Evolutionary conservation across 2,888 invertebrate species (phyloP).

Genomic region (Cinara cedri): DNA sequence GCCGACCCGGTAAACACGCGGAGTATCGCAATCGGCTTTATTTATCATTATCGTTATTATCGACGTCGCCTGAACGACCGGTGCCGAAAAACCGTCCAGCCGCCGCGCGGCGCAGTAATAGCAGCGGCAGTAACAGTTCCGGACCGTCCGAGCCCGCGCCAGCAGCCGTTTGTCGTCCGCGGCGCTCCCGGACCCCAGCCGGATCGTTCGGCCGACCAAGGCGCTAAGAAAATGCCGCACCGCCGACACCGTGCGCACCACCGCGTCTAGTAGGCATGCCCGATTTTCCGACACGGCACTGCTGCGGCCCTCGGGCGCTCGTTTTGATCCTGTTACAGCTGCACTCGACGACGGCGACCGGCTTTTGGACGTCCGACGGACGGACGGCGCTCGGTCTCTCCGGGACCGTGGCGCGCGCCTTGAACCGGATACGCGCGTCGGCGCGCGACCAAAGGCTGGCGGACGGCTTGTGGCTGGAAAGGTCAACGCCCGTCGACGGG

Average conservation of each 20-base stretch:
- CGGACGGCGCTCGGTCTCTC: neutral
- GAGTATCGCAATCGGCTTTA: conserved; percentile 18
- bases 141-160: neutral
- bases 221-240: neutral
- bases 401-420: neutral
- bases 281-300: too few relatives aligned
- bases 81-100: conserved; percentile 3
- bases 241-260: neutral
- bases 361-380: neutral
- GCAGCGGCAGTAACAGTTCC: neutral
- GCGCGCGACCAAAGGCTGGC: neutral
- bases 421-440: conserved; percentile 6
- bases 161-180: neutral
- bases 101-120: neutral
- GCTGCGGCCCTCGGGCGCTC: too few relatives aligned
- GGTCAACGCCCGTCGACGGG: neutral
- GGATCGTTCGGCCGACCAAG: neutral
- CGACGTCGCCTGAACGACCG: neutral
- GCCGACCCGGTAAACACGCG: conserved; percentile 27
- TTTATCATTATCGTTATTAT: neutral
- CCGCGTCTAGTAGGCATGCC: too few relatives aligned
- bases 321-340: neutral
- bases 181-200: too few relatives aligned
- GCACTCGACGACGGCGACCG: neutral
- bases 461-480: conserved; percentile 36